A percentile compares a stretch with the other conserved stretches of the same genome.
Conservation (phyloP, 2,113 vertebrate species). For the Hystrix brachyura region DNA sequence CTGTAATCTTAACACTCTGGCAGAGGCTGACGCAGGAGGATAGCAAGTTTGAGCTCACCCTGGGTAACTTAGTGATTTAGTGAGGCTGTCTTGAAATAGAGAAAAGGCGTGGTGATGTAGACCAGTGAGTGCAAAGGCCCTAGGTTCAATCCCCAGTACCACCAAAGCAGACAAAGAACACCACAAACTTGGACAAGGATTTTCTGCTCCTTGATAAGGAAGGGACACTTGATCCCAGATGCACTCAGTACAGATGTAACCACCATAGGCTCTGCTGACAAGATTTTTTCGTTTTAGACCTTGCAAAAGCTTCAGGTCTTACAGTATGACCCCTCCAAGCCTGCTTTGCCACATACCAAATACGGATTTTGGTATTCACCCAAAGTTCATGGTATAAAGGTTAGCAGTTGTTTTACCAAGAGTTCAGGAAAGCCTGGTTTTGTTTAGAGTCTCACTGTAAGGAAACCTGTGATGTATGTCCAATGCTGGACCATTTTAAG, state of each 20-base stretch:
- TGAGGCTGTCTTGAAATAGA: background rate
- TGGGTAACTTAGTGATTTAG: background rate
- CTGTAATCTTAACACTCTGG: background rate
- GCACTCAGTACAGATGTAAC: background rate
- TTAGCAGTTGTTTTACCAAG: background rate
- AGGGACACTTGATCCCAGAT: background rate
- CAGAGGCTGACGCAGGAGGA: background rate
- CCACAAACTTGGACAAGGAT: background rate
- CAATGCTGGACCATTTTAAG: background rate
- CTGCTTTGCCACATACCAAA: too few species aligned
- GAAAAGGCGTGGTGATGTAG: background rate
- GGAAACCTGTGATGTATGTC: background rate
- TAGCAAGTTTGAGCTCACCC: background rate
- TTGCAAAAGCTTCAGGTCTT: background rate
- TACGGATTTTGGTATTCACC: too few species aligned
- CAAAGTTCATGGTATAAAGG: background rate
- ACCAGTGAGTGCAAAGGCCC: background rate
- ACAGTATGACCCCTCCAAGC: background rate
- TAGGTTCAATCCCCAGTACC: background rate
- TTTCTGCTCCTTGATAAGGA: background rate
- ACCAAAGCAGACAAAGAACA: background rate
- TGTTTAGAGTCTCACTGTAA: background rate
- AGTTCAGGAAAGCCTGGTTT: background rate
- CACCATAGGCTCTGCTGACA: background rate
- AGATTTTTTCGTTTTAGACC: background rate